Evolutionary conservation across 1,140 invertebrate genomes (phyloP).

Genomic region (Bombus waltoni): DNA sequence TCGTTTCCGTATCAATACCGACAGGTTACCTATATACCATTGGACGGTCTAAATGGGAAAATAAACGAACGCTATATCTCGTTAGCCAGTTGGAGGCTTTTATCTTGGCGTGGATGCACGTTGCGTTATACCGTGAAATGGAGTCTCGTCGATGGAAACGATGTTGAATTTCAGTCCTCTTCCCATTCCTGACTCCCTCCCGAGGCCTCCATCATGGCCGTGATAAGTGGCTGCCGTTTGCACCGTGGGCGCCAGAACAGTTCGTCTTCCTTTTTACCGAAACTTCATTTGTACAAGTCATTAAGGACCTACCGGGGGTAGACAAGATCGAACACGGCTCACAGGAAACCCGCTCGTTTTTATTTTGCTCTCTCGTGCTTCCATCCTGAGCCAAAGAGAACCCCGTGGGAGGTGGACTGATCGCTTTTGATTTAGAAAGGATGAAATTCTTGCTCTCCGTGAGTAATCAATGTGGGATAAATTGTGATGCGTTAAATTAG

Average conservation of each 20-base stretch:
- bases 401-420: constrained; percentile 19
- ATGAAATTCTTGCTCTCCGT: background rate
- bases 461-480: background rate
- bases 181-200: constrained; percentile 41
- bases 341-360: background rate
- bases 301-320: constrained; percentile 62
- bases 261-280: constrained; percentile 68
- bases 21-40: constrained; percentile 36
- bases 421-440: constrained; percentile 40
- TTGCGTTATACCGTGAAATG: constrained; percentile 80
- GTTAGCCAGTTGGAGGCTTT: constrained; percentile 62
- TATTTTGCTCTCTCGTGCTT: constrained; percentile 36
- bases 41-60: constrained; percentile 60
- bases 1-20: constrained; percentile 61
- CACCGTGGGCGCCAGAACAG: constrained; percentile 53
- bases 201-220: constrained; percentile 67
- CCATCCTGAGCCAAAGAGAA: background rate
- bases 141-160: constrained; percentile 73
- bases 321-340: constrained; percentile 47
- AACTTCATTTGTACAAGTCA: constrained; percentile 76
- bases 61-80: constrained; percentile 65
- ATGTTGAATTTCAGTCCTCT: constrained; percentile 70
- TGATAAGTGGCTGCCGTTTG: constrained; percentile 74
- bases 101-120: constrained; percentile 70
- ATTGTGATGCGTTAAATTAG: constrained; percentile 1